phyloP scores from a whole-genome alignment of 2,113 vertebrate species.

The Columba livia region DNA sequence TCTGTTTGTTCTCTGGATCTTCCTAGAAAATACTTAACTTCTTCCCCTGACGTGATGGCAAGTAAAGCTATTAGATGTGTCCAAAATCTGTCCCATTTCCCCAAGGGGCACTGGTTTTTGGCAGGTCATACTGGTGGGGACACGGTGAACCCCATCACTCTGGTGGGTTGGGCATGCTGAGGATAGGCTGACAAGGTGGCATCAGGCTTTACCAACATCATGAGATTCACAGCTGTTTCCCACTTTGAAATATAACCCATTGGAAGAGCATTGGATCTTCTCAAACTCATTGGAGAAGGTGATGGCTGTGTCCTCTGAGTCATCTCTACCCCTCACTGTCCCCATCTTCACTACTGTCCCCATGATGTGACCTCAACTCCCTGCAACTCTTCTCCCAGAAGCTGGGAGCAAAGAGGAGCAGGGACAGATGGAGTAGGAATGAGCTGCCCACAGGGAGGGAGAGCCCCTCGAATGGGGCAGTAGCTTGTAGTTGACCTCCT shows the following conservation, averaged over 20 bases:
- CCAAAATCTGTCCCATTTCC: background rate
- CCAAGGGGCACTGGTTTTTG: background rate
- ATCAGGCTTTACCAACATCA: background rate
- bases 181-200: background rate
- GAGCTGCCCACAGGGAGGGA: background rate
- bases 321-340: background rate
- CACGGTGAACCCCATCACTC: fast-evolving
- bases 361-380: too few relatives aligned
- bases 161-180: background rate
- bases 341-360: background rate
- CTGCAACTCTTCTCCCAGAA: background rate
- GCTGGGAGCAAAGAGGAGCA: background rate
- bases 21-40: background rate
- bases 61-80: background rate
- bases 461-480: background rate
- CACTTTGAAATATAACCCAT: background rate
- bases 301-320: background rate
- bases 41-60: background rate
- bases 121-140: background rate
- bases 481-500: background rate
- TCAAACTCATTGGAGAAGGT: background rate
- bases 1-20: background rate
- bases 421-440: background rate
- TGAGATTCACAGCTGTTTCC: background rate
- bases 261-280: background rate